These are phyloP conservation scores for Tipula confusa DNA, from an alignment of 2,888 invertebrate species.

Conservation along the genomic window DNA sequence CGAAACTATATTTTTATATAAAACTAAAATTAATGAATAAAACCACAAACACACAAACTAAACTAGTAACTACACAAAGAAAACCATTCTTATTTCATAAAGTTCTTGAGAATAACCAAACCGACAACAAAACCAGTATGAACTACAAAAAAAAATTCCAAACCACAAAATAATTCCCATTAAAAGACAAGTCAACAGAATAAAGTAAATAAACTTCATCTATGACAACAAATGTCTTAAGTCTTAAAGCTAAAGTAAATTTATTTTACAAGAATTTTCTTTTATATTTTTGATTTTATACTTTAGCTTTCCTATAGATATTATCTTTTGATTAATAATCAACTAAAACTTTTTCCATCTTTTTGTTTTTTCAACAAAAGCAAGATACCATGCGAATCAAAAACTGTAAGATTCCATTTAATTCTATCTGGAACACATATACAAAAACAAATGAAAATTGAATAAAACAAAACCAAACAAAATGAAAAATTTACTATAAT, in stretches of 20 bases:
- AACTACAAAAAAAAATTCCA: background rate
- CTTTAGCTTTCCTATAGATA: background rate
- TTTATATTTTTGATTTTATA: background rate
- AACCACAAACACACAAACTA: background rate
- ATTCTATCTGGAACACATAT: background rate
- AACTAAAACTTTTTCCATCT: background rate
- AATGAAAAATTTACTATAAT: background rate
- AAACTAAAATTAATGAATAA: no score
- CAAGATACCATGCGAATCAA: background rate
- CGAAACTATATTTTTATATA: no score
- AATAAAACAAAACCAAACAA: background rate
- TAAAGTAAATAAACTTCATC: slow-evolving; percentile 3
- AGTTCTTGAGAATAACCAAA: background rate
- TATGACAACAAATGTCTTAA: background rate
- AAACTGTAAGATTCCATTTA: background rate
- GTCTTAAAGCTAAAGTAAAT: background rate
- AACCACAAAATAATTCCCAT: background rate
- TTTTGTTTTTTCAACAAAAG: background rate
- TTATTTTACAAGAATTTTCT: background rate
- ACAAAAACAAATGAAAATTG: background rate
- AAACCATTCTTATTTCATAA: background rate
- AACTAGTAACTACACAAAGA: background rate
- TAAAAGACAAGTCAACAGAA: slow-evolving; percentile 8
- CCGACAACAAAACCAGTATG: background rate
- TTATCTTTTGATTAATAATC: background rate